Evolutionary conservation across 2,888 invertebrate species (phyloP).

Genomic region (Penaeus monodon): DNA sequence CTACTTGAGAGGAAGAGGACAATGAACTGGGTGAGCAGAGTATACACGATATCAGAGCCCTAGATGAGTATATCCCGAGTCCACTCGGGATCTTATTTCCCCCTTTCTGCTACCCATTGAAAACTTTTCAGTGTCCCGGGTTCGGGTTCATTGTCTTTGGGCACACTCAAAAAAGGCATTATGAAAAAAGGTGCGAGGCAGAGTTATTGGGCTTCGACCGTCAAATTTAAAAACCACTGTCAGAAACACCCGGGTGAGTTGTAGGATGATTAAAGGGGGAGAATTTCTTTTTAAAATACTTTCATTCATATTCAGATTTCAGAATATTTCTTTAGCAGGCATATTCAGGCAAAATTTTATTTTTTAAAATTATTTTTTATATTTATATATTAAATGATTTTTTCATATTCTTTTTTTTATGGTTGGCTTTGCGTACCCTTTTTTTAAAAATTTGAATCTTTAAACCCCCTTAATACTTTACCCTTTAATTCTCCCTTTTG

Average conservation of each 20-base stretch:
- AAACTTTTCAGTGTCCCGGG: conserved; percentile 87
- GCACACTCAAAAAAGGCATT: conserved; percentile 80
- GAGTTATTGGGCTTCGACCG: conserved; percentile 85
- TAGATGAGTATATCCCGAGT: conserved; percentile 82
- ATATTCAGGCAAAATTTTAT: too few species aligned
- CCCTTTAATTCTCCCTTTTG: too few species aligned
- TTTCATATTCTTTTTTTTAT: too few species aligned
- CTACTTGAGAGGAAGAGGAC: conserved; percentile 69
- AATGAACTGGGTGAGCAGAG: conserved; percentile 80
- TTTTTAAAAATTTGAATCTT: too few species aligned
- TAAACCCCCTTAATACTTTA: too few species aligned
- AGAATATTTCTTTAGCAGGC: too few species aligned
- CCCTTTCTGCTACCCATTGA: conserved; percentile 92
- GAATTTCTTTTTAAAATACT: too few species aligned
- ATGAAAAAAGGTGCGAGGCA: conserved; percentile 81
- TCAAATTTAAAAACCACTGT: conserved; percentile 79
- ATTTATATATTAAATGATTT: too few species aligned
- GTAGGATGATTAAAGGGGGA: too few species aligned
- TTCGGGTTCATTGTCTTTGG: conserved; percentile 88
- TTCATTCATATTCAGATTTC: too few species aligned
- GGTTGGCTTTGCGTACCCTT: too few species aligned
- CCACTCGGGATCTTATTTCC: conserved; percentile 79
- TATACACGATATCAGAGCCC: conserved; percentile 78
- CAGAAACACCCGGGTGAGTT: conserved; percentile 80
- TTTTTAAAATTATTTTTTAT: too few species aligned